phyloP scores from a whole-genome alignment of 37 sponge, comb jelly and placozoan genomes.

The Petrosia ficiformis region DNA sequence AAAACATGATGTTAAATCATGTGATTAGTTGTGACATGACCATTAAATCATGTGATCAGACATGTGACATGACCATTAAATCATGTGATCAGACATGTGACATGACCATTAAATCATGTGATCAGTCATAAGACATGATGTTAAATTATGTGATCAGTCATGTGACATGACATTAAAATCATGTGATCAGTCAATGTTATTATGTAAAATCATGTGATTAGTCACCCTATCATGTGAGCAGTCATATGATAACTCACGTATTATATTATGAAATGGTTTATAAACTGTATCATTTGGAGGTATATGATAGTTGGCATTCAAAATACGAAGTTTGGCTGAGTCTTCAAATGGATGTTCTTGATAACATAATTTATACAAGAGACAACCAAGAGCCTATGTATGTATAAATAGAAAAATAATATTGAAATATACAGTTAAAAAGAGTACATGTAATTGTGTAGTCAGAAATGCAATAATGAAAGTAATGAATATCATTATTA shows the following conservation, averaged over 20 bases:
- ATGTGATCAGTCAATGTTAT: too few species aligned
- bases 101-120: too few species aligned
- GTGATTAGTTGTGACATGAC: neutral
- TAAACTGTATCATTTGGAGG: constrained; percentile 50
- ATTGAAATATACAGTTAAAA: neutral
- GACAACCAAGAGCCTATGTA: constrained; percentile 76
- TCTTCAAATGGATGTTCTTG: constrained; percentile 86
- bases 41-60: too few species aligned
- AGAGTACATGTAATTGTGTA: neutral
- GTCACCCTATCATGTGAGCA: neutral
- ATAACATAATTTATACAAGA: constrained; percentile 84
- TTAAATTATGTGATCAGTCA: too few species aligned
- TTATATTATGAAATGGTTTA: constrained; percentile 49
- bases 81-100: too few species aligned
- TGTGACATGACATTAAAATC: too few species aligned
- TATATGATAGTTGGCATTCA: constrained; percentile 87
- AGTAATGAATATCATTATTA: too few species aligned
- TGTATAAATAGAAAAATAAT: neutral
- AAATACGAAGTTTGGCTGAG: constrained; percentile 70
- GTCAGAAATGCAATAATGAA: too few species aligned
- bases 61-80: too few species aligned
- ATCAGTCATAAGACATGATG: too few species aligned
- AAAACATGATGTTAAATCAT: neutral
- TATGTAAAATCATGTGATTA: neutral
- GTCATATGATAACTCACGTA: constrained; percentile 28